phyloP scores from a whole-genome alignment of 2,113 vertebrate species.

The Labrus mixtus region DNA sequence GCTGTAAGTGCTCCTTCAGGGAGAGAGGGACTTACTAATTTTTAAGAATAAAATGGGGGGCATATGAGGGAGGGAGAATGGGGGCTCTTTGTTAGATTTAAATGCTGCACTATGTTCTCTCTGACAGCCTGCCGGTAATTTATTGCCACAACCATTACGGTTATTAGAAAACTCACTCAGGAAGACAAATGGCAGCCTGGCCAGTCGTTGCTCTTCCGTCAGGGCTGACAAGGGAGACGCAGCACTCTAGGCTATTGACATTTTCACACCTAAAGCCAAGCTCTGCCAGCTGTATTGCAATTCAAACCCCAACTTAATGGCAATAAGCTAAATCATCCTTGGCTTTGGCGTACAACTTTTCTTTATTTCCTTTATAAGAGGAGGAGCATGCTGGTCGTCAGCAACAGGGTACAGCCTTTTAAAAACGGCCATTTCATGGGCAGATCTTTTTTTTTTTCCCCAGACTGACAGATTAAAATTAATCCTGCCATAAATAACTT shows the following conservation, averaged over 20 bases:
- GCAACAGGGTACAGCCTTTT: slow-evolving; percentile 35
- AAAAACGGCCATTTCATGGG: slow-evolving; percentile 57
- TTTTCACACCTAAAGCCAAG: slow-evolving; percentile 74
- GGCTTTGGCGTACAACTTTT: slow-evolving; percentile 46
- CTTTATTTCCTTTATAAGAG: slow-evolving; percentile 36
- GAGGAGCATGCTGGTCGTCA: slow-evolving; percentile 35
- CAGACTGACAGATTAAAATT: slow-evolving; percentile 78
- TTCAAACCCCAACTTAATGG: slow-evolving; percentile 66
- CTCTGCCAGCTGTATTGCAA: slow-evolving; percentile 68
- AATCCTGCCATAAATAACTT: slow-evolving; percentile 82
- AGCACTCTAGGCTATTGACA: slow-evolving; percentile 76
- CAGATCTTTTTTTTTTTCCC: slow-evolving; percentile 36
- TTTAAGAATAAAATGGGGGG: slow-evolving; percentile 69
- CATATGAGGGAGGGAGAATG: slow-evolving; percentile 30
- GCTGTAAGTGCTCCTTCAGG: slow-evolving; percentile 59
- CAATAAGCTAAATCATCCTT: slow-evolving; percentile 70
- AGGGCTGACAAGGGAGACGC: slow-evolving; percentile 74
- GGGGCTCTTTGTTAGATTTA: slow-evolving; percentile 77
- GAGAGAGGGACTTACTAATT: slow-evolving; percentile 54
- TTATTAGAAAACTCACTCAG: slow-evolving; percentile 85
- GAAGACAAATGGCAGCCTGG: slow-evolving; percentile 78
- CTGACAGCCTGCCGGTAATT: slow-evolving; percentile 76
- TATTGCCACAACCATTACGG: slow-evolving; percentile 80
- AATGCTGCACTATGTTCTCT: slow-evolving; percentile 78
- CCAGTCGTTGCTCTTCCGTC: slow-evolving; percentile 71